Evolutionary conservation across 2,797 vertebrate species (phyloP).

Genomic region (Apogon talboti): DNA sequence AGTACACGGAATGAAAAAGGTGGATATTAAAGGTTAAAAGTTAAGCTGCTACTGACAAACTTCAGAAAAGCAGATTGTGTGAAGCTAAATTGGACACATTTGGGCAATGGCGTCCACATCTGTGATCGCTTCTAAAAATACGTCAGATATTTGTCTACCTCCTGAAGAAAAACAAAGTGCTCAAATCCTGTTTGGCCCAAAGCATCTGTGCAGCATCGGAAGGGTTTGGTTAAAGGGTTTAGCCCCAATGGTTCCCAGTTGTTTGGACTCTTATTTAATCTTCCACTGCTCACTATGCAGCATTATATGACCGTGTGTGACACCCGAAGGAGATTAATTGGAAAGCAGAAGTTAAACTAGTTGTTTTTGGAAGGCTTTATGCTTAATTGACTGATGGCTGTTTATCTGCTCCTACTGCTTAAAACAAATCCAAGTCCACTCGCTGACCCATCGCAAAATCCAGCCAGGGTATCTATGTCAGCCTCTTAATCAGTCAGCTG

Average conservation of each 20-base stretch:
- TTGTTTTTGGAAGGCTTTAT: slow-evolving; percentile 75
- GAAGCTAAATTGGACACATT: slow-evolving; percentile 54
- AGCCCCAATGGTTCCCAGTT: slow-evolving; percentile 29
- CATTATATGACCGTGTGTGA: slow-evolving; percentile 48
- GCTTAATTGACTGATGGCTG: slow-evolving; percentile 79
- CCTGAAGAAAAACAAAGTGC: slow-evolving; percentile 65
- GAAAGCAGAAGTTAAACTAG: slow-evolving; percentile 73
- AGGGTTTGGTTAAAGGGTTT: slow-evolving; percentile 51
- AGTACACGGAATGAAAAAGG: too few relatives aligned
- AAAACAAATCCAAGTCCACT: slow-evolving; percentile 55
- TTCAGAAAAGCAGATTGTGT: slow-evolving; percentile 23
- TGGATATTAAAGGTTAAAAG: too few relatives aligned
- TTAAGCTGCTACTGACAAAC: not conserved
- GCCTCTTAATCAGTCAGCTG: slow-evolving; percentile 66
- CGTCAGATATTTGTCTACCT: slow-evolving; percentile 53
- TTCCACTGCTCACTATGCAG: slow-evolving; percentile 74
- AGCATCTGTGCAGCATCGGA: slow-evolving; percentile 68
- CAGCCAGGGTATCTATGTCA: slow-evolving; percentile 72
- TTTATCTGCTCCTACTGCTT: slow-evolving; percentile 70
- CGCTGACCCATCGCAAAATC: slow-evolving; percentile 55
- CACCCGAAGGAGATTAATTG: slow-evolving; percentile 77
- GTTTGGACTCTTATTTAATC: slow-evolving; percentile 70
- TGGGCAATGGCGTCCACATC: slow-evolving; percentile 41
- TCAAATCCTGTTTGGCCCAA: slow-evolving; percentile 52
- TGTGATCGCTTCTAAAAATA: slow-evolving; percentile 38